Percentiles rank a stretch among this genome's conserved stretches.
These are phyloP conservation scores for Acipenser oxyrinchus DNA, from an alignment of 2,797 vertebrate genomes.

Conservation along the genomic window DNA sequence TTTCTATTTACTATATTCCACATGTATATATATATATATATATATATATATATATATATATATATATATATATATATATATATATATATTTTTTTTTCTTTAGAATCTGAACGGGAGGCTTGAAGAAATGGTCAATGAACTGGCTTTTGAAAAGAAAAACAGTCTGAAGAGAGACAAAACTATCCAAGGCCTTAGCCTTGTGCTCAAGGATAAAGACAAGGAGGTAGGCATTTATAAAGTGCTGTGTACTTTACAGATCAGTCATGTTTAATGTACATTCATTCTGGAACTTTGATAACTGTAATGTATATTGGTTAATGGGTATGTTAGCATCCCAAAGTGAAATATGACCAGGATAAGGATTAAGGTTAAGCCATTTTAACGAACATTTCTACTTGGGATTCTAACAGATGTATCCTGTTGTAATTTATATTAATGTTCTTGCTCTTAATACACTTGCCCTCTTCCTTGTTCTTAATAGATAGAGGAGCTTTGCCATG, in stretches of 20 bases:
- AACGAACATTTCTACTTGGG: no score
- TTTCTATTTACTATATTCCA: no score
- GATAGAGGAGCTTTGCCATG: conserved; percentile 76
- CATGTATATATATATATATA: no score
- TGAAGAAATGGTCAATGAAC: conserved; percentile 71
- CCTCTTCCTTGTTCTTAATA: conserved; percentile 37
- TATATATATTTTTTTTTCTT: conserved; percentile 30
- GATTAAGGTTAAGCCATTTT: no score
- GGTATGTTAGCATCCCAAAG: no score
- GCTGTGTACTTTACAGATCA: no score
- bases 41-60: neutral
- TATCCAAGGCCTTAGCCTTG: conserved; percentile 85
- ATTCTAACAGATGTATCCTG: no score
- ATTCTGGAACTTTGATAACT: no score
- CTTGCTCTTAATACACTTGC: neutral
- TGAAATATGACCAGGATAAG: no score
- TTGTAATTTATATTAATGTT: no score
- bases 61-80: neutral
- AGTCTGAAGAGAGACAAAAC: conserved; percentile 91
- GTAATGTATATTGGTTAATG: no score
- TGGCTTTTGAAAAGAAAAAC: conserved; percentile 81
- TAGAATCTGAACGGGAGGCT: conserved; percentile 71
- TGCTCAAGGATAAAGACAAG: conserved; percentile 83
- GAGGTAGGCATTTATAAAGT: conserved; percentile 57
- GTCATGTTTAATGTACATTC: no score